A percentile compares a stretch with the other conserved stretches of the same genome.
phyloP scores from a whole-genome alignment of 2,113 vertebrate species.

The Nycticebus coucang region DNA sequence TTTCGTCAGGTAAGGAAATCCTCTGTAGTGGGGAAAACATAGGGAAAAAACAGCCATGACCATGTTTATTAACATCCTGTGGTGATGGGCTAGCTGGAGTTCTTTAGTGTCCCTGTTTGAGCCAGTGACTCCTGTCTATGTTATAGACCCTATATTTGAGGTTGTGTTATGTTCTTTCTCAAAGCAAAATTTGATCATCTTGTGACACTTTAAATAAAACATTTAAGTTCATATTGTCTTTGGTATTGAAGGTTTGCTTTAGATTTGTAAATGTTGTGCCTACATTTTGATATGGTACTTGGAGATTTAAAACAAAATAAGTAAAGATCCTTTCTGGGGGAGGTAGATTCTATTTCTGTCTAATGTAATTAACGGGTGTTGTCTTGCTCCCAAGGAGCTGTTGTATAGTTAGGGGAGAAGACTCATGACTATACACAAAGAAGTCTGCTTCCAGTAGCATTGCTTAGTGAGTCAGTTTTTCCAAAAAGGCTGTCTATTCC shows the following conservation, averaged over 20 bases:
- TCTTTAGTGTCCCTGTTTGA: neutral
- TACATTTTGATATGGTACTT: neutral
- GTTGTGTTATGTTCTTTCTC: neutral
- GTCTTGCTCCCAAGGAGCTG: neutral
- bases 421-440: neutral
- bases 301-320: neutral
- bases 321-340: neutral
- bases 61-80: neutral
- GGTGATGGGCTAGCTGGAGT: accelerated
- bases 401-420: neutral
- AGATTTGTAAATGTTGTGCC: constrained; percentile 13
- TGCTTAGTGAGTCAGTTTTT: neutral
- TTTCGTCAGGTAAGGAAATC: constrained; percentile 93
- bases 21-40: accelerated
- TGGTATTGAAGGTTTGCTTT: constrained; percentile 35
- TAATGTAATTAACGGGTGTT: neutral
- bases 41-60: neutral
- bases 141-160: neutral
- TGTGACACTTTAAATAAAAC: neutral
- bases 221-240: neutral
- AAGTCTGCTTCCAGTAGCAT: neutral
- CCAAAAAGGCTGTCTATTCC: neutral
- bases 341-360: neutral
- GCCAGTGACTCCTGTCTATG: neutral
- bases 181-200: neutral